Conservation (phyloP, 2,797 vertebrate species). For the Acanthornis magna region DNA sequence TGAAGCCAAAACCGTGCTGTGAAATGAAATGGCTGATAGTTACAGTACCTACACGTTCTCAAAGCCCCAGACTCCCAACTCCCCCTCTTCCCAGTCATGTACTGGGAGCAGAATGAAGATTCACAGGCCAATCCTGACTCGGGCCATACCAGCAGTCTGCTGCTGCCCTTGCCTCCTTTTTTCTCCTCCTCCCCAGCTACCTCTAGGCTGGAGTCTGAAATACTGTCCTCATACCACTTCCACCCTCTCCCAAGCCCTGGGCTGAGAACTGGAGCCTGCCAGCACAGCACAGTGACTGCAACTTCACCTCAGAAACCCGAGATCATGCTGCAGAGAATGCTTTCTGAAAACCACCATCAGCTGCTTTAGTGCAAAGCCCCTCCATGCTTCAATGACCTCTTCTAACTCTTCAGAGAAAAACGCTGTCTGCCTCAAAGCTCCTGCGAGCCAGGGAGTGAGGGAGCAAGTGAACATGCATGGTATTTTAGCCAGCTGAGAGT, state of each 20-base stretch:
- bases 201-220: not conserved
- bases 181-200: not conserved
- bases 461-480: not conserved
- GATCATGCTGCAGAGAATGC: not conserved
- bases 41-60: not conserved
- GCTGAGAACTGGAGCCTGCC: not conserved
- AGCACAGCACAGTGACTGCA: not conserved
- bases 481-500: not conserved
- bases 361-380: not conserved
- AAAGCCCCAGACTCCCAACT: not conserved
- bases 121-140: not conserved
- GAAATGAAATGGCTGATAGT: not conserved
- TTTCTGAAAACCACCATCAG: not conserved
- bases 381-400: not conserved
- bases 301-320: not conserved
- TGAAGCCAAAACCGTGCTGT: not conserved
- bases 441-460: fast-evolving
- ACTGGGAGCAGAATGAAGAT: not conserved
- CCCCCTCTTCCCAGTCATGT: not conserved
- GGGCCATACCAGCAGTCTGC: not conserved
- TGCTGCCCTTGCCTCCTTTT: not conserved
- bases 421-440: not conserved
- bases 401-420: not conserved
- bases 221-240: not conserved
- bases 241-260: not conserved